Evolutionary conservation across 2,888 invertebrate species (phyloP).

Genomic region (Pharmacophagus antenor): DNA sequence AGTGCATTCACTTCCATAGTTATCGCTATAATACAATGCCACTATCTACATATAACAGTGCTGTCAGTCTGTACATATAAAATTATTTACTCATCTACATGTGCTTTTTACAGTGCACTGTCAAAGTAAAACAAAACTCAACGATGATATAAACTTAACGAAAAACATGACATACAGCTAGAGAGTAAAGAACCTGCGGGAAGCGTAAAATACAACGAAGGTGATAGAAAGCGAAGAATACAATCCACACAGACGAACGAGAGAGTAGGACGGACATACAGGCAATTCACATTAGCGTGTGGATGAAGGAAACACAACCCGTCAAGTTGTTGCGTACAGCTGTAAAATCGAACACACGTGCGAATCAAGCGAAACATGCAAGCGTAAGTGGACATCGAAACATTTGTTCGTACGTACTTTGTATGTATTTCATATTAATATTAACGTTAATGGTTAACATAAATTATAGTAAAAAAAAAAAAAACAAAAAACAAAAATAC

Average conservation of each 20-base stretch:
- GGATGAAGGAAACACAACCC: slow-evolving; percentile 72
- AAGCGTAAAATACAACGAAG: slow-evolving; percentile 37
- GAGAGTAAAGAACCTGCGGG: slow-evolving; percentile 20
- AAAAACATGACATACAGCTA: slow-evolving; percentile 3
- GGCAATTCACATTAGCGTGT: slow-evolving; percentile 61
- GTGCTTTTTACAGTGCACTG: slow-evolving; percentile 27
- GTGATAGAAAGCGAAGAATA: slow-evolving; percentile 63
- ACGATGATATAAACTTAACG: slow-evolving; percentile 1
- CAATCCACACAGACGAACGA: slow-evolving; percentile 49
- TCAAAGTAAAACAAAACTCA: slow-evolving; percentile 4
- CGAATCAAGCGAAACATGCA: slow-evolving; percentile 62
- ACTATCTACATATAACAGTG: slow-evolving; percentile 39
- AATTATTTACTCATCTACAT: slow-evolving; percentile 27
- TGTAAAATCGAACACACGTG: slow-evolving; percentile 55
- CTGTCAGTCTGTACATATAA: slow-evolving; percentile 31
- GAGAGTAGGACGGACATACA: slow-evolving; percentile 54
- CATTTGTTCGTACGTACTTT: slow-evolving; percentile 41
- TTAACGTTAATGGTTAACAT: slow-evolving; percentile 71
- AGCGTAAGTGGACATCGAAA: slow-evolving; percentile 39
- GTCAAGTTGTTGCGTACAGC: slow-evolving; percentile 58
- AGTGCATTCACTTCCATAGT: slow-evolving; percentile 38
- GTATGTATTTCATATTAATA: slow-evolving; percentile 60
- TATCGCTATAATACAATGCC: slow-evolving; percentile 48
- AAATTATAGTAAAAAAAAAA: too few relatives aligned
- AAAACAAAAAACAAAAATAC: slow-evolving; percentile 68